Base-by-base conservation (phyloP, 2,888 invertebrate genomes). In the Chrysopilus asiliformis region DNA sequence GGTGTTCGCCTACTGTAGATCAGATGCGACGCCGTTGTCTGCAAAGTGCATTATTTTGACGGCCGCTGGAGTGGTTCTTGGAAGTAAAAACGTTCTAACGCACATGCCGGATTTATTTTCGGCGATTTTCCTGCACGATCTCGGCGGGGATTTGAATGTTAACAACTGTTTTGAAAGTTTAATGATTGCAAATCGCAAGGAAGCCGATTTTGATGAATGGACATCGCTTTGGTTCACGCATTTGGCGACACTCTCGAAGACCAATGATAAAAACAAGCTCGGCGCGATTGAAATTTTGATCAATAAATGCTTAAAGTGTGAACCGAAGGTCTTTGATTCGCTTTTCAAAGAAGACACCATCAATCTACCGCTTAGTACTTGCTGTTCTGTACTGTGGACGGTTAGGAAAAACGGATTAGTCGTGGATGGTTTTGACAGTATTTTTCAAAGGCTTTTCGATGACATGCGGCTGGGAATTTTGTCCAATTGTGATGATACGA, bases 391-490 rank as follows among this genome's bases (percentile, higher is more conserved):
- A 0, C 49, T 71, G 2, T 44, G 53, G 7, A 47, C 53, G 3
- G 53, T 55, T 1, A 66, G 74, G 5, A 68, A 68, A 42, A 58
- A 62, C n/a, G 68, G 68, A 38, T 32, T 52, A 45, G 47, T 45
- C 43, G 46, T 35, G 29, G 40, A 38, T 6, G 46, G 50, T 36
- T 51, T 38, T 32, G 39, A 33, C 10, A 70, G 68, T 26, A 56
- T 68, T 29, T 64, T 74, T 3, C 56, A 67, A 15, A 68, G 70
- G 38, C 53, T 30, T 9, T 22, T 17, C 3, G 18, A 64, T 4
- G 55, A 66, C 16, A 55, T 83, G 32, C 56, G 67, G 40, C 47
- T 54, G 34, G 75, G 75, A 4, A 67, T 79, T 18, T 63, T 70
- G 1, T 54, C 53, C 0, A 47, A 49, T 32, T 50, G 53, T 19